Conservation (phyloP, 2,797 vertebrate species). For the Eulemur rubriventer region DNA sequence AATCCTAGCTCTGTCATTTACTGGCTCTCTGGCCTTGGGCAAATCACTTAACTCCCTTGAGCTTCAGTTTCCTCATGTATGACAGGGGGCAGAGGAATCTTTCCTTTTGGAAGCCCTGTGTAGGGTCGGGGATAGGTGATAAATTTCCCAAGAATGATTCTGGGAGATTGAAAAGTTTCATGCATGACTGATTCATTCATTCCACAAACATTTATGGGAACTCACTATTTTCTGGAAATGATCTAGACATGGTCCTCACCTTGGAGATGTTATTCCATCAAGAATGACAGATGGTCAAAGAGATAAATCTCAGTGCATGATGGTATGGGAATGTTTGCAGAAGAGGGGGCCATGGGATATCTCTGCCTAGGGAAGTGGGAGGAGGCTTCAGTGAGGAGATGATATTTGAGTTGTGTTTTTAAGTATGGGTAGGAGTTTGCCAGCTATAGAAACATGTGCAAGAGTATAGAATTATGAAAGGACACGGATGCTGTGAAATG, state of each 20-base stretch:
- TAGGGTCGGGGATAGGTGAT: neutral
- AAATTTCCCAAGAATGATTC: neutral
- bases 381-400: neutral
- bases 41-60: neutral
- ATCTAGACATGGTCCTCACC: neutral
- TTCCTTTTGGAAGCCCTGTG: neutral
- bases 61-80: neutral
- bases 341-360: neutral
- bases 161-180: neutral
- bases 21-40: neutral
- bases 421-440: neutral
- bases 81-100: neutral
- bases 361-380: neutral
- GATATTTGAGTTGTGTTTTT: neutral
- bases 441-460: neutral
- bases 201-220: neutral
- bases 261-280: neutral
- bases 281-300: neutral
- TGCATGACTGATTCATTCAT: neutral
- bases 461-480: neutral
- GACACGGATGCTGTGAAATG: neutral
- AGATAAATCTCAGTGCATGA: neutral
- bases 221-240: neutral
- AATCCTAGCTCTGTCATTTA: neutral
- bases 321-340: neutral